Evolutionary conservation across 2,113 vertebrate species (phyloP).

Genomic region (Otolemur garnettii): DNA sequence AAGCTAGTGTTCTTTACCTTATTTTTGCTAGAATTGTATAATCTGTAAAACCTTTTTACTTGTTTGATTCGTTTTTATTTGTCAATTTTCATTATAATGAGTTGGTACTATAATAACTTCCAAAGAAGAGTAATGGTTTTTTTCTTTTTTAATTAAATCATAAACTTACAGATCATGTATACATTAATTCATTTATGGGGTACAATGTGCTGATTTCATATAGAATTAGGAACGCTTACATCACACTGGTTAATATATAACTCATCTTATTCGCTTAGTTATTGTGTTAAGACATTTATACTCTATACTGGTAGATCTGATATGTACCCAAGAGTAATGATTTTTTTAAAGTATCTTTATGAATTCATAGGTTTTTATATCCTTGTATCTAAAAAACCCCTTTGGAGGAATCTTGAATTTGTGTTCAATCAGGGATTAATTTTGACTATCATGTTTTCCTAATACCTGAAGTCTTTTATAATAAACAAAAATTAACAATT

Average conservation of each 20-base stretch:
- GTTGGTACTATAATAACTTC: not conserved
- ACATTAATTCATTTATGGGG: no score
- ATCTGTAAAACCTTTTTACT: constrained; percentile 9
- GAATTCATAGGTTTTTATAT: constrained; percentile 38
- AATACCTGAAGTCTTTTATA: constrained; percentile 26
- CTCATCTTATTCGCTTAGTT: no score
- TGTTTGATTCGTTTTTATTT: constrained; percentile 11
- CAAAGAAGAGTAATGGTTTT: not conserved
- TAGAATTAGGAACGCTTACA: no score
- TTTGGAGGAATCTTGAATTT: constrained; percentile 42
- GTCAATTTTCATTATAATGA: not conserved
- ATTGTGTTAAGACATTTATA: no score
- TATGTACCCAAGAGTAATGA: not conserved
- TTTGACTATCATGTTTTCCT: constrained; percentile 1
- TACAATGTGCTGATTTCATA: no score
- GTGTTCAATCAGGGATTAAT: not conserved
- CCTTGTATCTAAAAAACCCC: constrained; percentile 15
- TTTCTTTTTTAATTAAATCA: not conserved
- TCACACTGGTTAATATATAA: no score
- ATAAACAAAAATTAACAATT: constrained; percentile 14
- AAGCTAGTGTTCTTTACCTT: constrained; percentile 17
- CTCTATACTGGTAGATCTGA: no score
- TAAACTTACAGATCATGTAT: no score
- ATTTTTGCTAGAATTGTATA: not conserved
- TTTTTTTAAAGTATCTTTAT: constrained; percentile 17